A percentile compares a stretch with the other conserved stretches of the same genome.
Conservation (phyloP, 2,113 vertebrate species). For the Gila orcuttii region DNA sequence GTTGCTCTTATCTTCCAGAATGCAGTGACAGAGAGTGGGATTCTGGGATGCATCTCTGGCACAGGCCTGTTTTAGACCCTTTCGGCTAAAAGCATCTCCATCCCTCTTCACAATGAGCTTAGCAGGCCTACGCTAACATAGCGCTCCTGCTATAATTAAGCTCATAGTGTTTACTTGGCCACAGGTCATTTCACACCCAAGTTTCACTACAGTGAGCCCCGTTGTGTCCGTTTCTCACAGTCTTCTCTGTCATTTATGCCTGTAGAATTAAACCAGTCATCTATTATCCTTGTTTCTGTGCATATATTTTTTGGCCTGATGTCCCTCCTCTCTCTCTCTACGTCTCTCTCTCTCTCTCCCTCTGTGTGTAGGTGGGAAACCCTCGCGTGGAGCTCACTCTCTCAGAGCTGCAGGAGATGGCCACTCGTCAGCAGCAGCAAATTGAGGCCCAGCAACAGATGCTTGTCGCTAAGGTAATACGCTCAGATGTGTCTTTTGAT, state of each 20-base stretch:
- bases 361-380: constrained; percentile 76
- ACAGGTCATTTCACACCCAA: constrained; percentile 49
- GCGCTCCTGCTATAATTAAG: constrained; percentile 46
- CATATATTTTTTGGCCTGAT: neutral
- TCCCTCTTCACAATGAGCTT: constrained; percentile 10
- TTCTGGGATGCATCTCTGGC: constrained; percentile 21
- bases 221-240: neutral
- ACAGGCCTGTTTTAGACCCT: constrained; percentile 27
- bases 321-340: neutral
- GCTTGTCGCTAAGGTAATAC: constrained; percentile 86
- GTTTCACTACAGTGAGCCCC: constrained; percentile 34
- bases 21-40: constrained; percentile 38
- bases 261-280: constrained; percentile 1
- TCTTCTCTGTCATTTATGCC: neutral
- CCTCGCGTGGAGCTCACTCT: constrained; percentile 86
- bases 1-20: constrained; percentile 53
- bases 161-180: constrained; percentile 40
- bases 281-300: constrained; percentile 4
- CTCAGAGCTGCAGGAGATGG: constrained; percentile 88
- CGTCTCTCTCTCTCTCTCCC: constrained; percentile 3
- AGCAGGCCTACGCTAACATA: constrained; percentile 16
- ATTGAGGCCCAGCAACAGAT: constrained; percentile 89
- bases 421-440: constrained; percentile 85
- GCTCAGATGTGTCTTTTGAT: constrained; percentile 33
- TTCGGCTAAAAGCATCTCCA: constrained; percentile 8